Conservation (phyloP, 1,140 invertebrate genomes). For the Bombus haemorrhoidalis region DNA sequence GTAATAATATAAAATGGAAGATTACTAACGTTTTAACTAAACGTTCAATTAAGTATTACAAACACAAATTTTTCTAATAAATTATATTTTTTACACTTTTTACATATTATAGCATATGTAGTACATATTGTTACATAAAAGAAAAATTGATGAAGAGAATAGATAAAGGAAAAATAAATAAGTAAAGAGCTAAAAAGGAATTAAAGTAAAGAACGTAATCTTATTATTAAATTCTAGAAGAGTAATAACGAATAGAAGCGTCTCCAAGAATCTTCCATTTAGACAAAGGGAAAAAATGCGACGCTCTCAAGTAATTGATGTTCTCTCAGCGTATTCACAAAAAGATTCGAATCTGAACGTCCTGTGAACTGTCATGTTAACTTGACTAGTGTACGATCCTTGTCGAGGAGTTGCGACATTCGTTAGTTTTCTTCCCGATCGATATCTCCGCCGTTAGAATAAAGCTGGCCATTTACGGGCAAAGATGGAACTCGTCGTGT, state of each 20-base stretch:
- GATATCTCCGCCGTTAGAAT: constrained; percentile 31
- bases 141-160: background rate
- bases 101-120: background rate
- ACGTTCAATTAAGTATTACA: background rate
- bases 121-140: background rate
- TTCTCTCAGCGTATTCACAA: background rate
- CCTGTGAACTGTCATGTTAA: background rate
- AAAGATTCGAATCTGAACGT: background rate
- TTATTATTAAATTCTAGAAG: constrained; percentile 1
- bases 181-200: background rate
- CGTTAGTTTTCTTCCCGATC: constrained; percentile 34
- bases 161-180: background rate
- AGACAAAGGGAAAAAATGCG: background rate
- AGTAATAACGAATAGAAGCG: background rate
- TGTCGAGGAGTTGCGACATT: constrained; percentile 28
- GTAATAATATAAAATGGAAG: background rate
- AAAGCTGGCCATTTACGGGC: constrained; percentile 23
- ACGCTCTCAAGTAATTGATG: background rate
- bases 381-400: background rate
- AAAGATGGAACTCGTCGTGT: constrained; percentile 8
- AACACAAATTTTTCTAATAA: background rate
- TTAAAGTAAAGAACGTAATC: background rate
- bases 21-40: background rate
- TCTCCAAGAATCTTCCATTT: background rate
- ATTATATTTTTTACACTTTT: background rate